phyloP scores from a whole-genome alignment of 2,113 vertebrate species.

The Heptranchias perlo region DNA sequence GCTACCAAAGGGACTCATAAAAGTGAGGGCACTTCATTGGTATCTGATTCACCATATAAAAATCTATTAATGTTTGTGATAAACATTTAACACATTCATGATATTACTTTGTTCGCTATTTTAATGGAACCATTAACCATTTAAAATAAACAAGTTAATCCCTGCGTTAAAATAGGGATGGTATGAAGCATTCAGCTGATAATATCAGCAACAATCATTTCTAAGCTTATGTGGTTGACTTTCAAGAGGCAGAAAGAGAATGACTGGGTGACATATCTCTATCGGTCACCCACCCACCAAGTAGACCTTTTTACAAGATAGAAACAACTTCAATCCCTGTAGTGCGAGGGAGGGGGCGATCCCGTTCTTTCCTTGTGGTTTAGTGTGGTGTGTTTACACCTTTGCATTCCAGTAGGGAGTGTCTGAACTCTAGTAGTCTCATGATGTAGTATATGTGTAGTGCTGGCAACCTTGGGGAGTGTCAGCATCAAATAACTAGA shows the following conservation, averaged over 20 bases:
- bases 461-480: too few relatives aligned
- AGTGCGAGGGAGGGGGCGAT: too few relatives aligned
- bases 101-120: not conserved
- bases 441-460: not conserved
- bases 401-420: not conserved
- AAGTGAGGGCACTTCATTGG: not conserved
- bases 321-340: too few relatives aligned
- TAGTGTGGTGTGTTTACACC: not conserved
- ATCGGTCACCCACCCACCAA: too few relatives aligned
- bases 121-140: not conserved
- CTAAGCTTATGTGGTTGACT: too few relatives aligned
- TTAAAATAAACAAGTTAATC: not conserved
- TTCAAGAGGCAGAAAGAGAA: too few relatives aligned
- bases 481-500: too few relatives aligned
- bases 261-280: too few relatives aligned
- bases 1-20: not conserved
- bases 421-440: not conserved
- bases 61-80: not conserved
- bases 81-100: not conserved
- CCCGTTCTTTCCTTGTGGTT: not conserved
- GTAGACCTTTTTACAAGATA: too few relatives aligned
- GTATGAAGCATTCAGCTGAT: not conserved
- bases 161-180: not conserved
- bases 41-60: not conserved
- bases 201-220: not conserved